These are phyloP conservation scores for Scortum barcoo DNA, from an alignment of 2,113 vertebrate genomes.

Conservation along the genomic window DNA sequence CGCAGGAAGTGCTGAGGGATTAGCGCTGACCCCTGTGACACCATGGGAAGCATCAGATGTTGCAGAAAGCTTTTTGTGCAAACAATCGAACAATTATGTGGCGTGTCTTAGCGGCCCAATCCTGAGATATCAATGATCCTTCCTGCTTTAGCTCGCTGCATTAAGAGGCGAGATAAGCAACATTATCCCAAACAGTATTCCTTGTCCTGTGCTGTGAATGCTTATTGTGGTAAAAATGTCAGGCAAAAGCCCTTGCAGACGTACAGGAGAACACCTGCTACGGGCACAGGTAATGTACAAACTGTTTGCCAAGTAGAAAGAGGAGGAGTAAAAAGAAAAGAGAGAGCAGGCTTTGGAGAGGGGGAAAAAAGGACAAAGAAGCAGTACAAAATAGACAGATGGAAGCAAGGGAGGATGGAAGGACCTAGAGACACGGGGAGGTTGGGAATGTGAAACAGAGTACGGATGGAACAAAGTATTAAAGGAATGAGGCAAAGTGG, in stretches of 20 bases:
- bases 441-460: slow-evolving; percentile 14
- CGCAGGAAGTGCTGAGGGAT: slow-evolving; percentile 35
- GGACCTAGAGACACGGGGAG: slow-evolving; percentile 5
- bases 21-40: slow-evolving; percentile 4
- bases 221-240: slow-evolving; percentile 34
- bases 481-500: slow-evolving; percentile 33
- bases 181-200: neutral
- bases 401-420: slow-evolving; percentile 30
- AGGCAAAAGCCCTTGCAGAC: slow-evolving; percentile 9
- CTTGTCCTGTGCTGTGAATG: neutral
- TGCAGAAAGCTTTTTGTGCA: slow-evolving; percentile 12
- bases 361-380: slow-evolving; percentile 23
- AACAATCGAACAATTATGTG: slow-evolving; percentile 4
- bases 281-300: slow-evolving; percentile 25
- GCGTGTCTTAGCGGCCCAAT: neutral
- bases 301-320: slow-evolving; percentile 8
- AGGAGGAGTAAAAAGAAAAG: slow-evolving; percentile 8
- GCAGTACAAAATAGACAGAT: slow-evolving; percentile 18
- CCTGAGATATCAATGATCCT: neutral
- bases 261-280: slow-evolving; percentile 45
- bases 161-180: neutral
- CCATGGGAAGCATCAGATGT: slow-evolving; percentile 8
- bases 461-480: slow-evolving; percentile 21
- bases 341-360: neutral
- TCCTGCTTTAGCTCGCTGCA: slow-evolving; percentile 2